A percentile compares a stretch with the other conserved stretches of the same genome.
phyloP scores from a whole-genome alignment of 2,113 vertebrate species.

The Dinomys branickii region DNA sequence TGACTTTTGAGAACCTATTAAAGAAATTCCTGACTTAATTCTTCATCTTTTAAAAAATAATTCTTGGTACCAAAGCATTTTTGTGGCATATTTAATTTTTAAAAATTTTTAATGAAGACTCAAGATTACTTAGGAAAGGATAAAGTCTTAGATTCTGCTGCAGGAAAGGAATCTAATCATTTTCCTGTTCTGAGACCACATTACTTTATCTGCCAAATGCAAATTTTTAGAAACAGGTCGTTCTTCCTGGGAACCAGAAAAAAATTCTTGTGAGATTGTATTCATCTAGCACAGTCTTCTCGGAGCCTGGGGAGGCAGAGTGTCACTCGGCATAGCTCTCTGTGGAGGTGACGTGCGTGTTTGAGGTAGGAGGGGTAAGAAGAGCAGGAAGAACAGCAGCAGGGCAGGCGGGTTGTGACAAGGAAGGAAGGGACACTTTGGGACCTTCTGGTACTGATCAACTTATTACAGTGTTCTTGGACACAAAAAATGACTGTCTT shows the following conservation, averaged over 20 bases:
- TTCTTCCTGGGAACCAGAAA: neutral
- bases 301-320: neutral
- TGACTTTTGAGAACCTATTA: neutral
- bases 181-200: neutral
- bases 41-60: slow-evolving; percentile 33
- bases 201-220: neutral
- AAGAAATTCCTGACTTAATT: neutral
- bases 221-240: neutral
- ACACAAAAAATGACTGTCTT: neutral
- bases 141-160: neutral
- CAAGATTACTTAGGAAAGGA: neutral
- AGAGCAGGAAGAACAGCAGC: neutral
- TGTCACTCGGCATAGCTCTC: neutral
- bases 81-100: slow-evolving; percentile 16
- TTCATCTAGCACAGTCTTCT: neutral
- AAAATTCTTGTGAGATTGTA: neutral
- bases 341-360: neutral
- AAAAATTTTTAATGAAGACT: neutral
- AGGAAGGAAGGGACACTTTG: neutral
- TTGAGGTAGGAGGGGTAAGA: neutral
- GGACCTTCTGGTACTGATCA: neutral
- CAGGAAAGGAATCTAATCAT: neutral
- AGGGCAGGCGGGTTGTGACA: neutral
- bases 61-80: neutral
- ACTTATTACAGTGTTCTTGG: neutral